phyloP scores from a whole-genome alignment of 2,797 vertebrate genomes.

The Pogonophryne albipinna region DNA sequence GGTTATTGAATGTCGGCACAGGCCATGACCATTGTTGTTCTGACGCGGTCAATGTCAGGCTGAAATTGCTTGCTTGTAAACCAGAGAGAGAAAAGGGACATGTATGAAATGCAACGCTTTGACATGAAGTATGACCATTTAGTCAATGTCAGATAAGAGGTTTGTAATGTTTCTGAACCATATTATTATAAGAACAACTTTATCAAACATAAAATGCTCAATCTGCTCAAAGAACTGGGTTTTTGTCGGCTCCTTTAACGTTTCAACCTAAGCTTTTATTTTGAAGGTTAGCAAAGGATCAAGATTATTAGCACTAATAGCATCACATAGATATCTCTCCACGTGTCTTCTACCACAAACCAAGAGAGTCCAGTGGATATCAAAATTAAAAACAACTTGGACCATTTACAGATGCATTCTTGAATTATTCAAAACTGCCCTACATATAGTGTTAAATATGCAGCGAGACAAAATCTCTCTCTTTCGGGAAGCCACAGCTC shows the following conservation, averaged over 20 bases:
- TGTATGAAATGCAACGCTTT: constrained; percentile 51
- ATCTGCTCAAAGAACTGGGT: too few relatives aligned
- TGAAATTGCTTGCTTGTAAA: constrained; percentile 81
- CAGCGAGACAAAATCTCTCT: constrained; percentile 73
- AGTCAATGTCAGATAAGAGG: constrained; percentile 3
- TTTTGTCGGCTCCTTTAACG: neutral
- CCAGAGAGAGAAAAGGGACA: constrained; percentile 60
- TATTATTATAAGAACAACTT: too few relatives aligned
- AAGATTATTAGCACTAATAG: constrained; percentile 28
- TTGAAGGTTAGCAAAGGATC: constrained; percentile 5
- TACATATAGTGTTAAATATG: constrained; percentile 80
- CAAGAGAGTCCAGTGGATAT: constrained; percentile 56
- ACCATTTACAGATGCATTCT: constrained; percentile 74
- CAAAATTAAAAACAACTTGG: constrained; percentile 76
- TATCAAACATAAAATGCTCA: too few relatives aligned
- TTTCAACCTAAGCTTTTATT: constrained; percentile 1
- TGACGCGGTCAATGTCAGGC: constrained; percentile 75
- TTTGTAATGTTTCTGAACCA: neutral
- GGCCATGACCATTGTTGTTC: constrained; percentile 76
- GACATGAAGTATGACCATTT: constrained; percentile 28
- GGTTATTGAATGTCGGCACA: constrained; percentile 74
- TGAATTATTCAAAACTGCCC: constrained; percentile 81
- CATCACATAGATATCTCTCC: constrained; percentile 4
- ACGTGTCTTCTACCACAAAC: constrained; percentile 29
- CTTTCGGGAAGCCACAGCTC: constrained; percentile 68